Conservation (phyloP, 2,797 vertebrate species). For the Enteromius unitaeniatus region DNA sequence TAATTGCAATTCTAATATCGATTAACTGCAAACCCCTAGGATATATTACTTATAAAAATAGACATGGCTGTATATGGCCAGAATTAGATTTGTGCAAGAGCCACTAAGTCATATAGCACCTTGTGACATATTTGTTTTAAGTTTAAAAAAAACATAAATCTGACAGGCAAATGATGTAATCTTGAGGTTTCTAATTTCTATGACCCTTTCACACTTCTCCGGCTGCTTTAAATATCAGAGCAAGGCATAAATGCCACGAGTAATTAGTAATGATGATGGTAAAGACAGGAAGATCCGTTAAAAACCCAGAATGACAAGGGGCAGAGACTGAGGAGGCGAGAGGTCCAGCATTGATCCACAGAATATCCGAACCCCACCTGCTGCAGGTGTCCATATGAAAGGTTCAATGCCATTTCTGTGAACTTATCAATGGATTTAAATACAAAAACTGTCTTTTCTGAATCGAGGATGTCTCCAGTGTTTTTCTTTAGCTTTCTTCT, state of each 20-base stretch:
- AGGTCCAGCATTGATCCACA: constrained; percentile 24
- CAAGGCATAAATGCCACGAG: constrained; percentile 63
- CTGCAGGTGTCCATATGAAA: constrained; percentile 6
- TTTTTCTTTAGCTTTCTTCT: constrained; percentile 3
- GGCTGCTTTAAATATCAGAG: constrained; percentile 68
- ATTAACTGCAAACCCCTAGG: too few species aligned
- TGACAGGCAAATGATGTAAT: constrained; percentile 57
- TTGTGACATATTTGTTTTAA: constrained; percentile 18
- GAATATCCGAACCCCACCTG: not conserved
- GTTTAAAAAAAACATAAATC: not conserved
- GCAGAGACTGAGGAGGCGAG: constrained; percentile 23
- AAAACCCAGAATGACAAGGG: constrained; percentile 44
- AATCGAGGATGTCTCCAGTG: not conserved
- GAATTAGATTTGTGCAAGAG: constrained; percentile 7
- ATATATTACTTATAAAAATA: constrained; percentile 7
- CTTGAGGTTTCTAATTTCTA: constrained; percentile 54
- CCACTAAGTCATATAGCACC: constrained; percentile 6
- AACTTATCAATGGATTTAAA: constrained; percentile 45
- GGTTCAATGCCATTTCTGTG: constrained; percentile 34
- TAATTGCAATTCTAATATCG: too few species aligned
- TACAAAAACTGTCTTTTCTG: constrained; percentile 31
- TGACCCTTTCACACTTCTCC: constrained; percentile 57
- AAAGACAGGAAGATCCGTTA: constrained; percentile 49
- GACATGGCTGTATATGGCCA: not conserved
- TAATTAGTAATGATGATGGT: constrained; percentile 63